Evolutionary conservation across 2,113 vertebrate species (phyloP), one percentile per base, ranked within the genome.

Genomic region (Dendrocopos noguchii): DNA sequence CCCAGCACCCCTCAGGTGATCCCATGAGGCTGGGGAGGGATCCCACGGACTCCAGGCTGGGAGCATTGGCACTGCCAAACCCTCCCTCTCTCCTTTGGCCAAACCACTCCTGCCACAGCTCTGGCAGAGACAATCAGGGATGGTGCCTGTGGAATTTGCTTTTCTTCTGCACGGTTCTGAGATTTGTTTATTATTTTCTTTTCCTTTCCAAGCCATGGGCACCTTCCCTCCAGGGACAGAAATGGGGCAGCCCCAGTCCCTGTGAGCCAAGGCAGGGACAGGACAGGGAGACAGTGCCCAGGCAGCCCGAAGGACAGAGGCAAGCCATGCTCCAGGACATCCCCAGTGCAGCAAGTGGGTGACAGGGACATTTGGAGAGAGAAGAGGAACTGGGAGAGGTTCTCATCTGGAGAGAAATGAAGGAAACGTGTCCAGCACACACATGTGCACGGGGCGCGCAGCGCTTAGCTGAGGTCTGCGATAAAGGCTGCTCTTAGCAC

Each of bases 401-500:
- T 82, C 80, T 73, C n/a, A 39, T 59, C 21, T 10, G 15, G n/a
- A 31, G 44, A 47, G 44, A 47, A 76, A 66, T 70, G 33, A 80
- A 76, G 61, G 72, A 50, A 59, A 66, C 2, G 15, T 47, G 82
- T 63, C 65, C 53, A 33, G 80, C 61, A 65, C 61, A 59, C 19
- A 59, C n/a, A 47, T 1, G 4, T 53, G 87, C 85, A 90, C 57
- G 44, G 55, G 75, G 82, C 87, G 77, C 0, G 0, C 5, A 83
- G 78, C 82, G 85, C 80, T 52, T 56, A 75, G 57, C 68, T 92
- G 56, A 73, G 83, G 73, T 44, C 61, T 88, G 33, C 85, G 81
- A 79, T 68, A 94, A 89, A 95, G 84, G 60, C 53, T 66, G 63
- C 63, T 74, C 46, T 91, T 90, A 85, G 78, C 66, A 78, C 61